Conservation (phyloP, 2,113 vertebrate genomes). For the Carlito syrichta region DNA sequence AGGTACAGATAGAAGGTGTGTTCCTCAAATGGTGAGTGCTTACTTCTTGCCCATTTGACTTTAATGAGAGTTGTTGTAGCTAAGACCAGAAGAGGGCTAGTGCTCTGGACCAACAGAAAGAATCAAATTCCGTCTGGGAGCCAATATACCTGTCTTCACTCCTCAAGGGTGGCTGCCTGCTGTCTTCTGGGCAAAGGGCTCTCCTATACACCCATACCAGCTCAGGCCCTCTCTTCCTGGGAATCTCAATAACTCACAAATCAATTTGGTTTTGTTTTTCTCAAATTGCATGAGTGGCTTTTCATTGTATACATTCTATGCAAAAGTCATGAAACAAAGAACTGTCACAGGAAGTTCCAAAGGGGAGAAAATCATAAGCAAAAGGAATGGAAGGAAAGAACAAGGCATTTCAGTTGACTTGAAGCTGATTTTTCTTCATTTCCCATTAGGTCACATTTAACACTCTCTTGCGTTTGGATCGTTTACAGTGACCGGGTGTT, state of each 20-base stretch:
- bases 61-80: neutral
- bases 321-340: neutral
- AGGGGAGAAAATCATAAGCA: neutral
- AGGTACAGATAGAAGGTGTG: neutral
- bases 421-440: slow-evolving; percentile 21
- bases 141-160: neutral
- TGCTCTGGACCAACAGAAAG: neutral
- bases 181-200: neutral
- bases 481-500: neutral
- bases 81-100: neutral
- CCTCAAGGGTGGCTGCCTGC: neutral
- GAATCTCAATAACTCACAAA: neutral
- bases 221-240: neutral
- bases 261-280: slow-evolving; percentile 26
- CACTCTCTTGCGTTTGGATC: neutral
- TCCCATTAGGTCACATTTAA: neutral
- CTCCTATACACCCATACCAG: too few relatives aligned
- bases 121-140: neutral
- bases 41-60: neutral
- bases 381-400: neutral
- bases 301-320: neutral
- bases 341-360: neutral
- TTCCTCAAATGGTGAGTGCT: neutral
- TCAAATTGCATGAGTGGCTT: neutral
- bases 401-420: neutral